These are phyloP conservation scores for Merodon equestris DNA, from an alignment of 2,888 invertebrate genomes.

Conservation along the genomic window DNA sequence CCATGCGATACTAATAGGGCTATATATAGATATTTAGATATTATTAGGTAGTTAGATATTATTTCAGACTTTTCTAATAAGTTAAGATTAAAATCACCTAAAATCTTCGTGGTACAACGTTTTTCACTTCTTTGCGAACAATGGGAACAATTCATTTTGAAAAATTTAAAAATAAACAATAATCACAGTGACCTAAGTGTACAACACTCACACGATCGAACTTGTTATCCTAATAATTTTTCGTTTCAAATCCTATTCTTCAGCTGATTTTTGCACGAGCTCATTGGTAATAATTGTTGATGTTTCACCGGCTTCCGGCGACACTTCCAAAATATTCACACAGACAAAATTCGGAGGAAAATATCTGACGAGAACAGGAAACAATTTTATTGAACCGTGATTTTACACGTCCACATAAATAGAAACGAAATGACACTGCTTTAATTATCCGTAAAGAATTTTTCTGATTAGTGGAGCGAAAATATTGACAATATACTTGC, in stretches of 20 bases:
- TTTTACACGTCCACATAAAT: conserved; percentile 6
- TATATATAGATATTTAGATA: background rate
- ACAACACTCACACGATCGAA: conserved; percentile 32
- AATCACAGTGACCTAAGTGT: background rate
- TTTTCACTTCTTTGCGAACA: no score
- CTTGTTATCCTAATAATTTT: background rate
- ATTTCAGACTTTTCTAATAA: no score
- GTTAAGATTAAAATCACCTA: conserved; percentile 25
- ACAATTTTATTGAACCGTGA: conserved; percentile 13
- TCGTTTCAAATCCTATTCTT: conserved; percentile 3
- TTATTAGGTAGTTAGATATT: no score
- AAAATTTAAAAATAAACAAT: no score
- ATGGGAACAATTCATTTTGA: no score
- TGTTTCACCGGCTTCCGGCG: no score
- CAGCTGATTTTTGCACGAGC: conserved; percentile 2
- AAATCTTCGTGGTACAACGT: no score
- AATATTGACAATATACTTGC: conserved; percentile 1
- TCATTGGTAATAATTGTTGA: conserved; percentile 3
- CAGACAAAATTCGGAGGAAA: background rate
- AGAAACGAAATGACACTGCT: conserved; percentile 29
- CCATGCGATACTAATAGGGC: background rate
- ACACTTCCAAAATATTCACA: conserved; percentile 10
- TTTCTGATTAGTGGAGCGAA: conserved; percentile 20
- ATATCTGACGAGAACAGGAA: conserved; percentile 8
- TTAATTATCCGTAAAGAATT: conserved; percentile 11